These are phyloP conservation scores for Tenodera sinensis DNA, from an alignment of 2,888 invertebrate genomes.

Conservation along the genomic window DNA sequence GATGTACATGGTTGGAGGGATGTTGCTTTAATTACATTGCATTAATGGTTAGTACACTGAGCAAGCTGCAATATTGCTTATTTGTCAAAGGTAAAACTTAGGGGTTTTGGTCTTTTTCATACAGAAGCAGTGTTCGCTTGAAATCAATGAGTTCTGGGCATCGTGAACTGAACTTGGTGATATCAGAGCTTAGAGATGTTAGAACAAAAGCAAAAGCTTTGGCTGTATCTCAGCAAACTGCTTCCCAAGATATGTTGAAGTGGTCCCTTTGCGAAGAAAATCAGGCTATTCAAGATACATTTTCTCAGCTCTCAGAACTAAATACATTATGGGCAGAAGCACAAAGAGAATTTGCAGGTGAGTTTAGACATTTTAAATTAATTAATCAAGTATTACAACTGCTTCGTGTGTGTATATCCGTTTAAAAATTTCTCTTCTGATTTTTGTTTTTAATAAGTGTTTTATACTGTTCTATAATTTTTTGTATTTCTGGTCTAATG, in stretches of 20 bases:
- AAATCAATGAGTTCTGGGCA: conserved; percentile 46
- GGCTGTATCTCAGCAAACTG: conserved; percentile 46
- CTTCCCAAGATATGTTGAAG: conserved; percentile 47
- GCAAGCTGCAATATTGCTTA: too few relatives aligned
- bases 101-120: not conserved
- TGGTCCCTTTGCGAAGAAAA: conserved; percentile 49
- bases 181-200: conserved; percentile 49
- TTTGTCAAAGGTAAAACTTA: too few relatives aligned
- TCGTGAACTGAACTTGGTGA: conserved; percentile 47
- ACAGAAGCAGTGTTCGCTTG: conserved; percentile 47
- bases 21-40: too few relatives aligned
- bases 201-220: conserved; percentile 46
- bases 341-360: conserved; percentile 49
- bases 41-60: too few relatives aligned
- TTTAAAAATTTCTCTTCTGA: too few relatives aligned
- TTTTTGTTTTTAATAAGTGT: too few relatives aligned
- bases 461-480: too few relatives aligned
- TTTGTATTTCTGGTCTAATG: too few relatives aligned
- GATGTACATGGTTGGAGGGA: too few relatives aligned
- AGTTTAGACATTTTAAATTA: not conserved
- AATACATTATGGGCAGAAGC: conserved; percentile 49
- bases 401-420: too few relatives aligned
- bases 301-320: conserved; percentile 46
- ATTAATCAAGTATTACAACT: too few relatives aligned
- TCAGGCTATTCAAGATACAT: conserved; percentile 47